phyloP scores from a whole-genome alignment of 2,888 invertebrate species.

The Lomographa bimaculata region DNA sequence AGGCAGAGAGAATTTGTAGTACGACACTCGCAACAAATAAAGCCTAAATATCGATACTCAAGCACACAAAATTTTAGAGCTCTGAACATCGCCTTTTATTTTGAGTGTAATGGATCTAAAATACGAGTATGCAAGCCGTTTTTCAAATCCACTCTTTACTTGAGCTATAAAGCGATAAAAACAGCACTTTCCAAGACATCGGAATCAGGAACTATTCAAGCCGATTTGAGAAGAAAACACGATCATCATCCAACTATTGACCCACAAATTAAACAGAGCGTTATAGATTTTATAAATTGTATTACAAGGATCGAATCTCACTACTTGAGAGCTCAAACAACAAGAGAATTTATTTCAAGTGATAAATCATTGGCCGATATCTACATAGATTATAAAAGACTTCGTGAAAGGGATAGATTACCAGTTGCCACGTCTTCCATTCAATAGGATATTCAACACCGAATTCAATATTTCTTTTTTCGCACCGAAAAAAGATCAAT shows the following conservation, averaged over 20 bases:
- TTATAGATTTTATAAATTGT: conserved; percentile 29
- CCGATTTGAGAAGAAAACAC: too few species aligned
- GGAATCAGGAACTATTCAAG: too few species aligned
- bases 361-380: conserved; percentile 17
- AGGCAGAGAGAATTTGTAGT: too few species aligned
- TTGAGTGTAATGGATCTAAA: conserved; percentile 1
- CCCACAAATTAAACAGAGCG: not conserved
- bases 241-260: too few species aligned
- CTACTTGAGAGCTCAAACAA: conserved; percentile 16
- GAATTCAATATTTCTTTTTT: conserved; percentile 14
- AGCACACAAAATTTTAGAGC: conserved; percentile 6
- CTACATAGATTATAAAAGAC: conserved; percentile 8
- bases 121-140: conserved; percentile 5
- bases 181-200: too few species aligned
- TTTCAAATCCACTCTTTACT: too few species aligned
- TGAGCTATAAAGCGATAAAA: too few species aligned
- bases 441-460: conserved; percentile 9
- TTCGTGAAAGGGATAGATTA: conserved; percentile 2
- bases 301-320: conserved; percentile 25
- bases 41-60: not conserved
- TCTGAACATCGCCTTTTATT: too few species aligned
- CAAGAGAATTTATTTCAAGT: conserved; percentile 17
- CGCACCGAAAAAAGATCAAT: conserved; percentile 15
- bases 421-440: not conserved
- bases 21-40: too few species aligned